Evolutionary conservation across 2,113 vertebrate genomes (phyloP).

Genomic region (Nycticorax nycticorax): DNA sequence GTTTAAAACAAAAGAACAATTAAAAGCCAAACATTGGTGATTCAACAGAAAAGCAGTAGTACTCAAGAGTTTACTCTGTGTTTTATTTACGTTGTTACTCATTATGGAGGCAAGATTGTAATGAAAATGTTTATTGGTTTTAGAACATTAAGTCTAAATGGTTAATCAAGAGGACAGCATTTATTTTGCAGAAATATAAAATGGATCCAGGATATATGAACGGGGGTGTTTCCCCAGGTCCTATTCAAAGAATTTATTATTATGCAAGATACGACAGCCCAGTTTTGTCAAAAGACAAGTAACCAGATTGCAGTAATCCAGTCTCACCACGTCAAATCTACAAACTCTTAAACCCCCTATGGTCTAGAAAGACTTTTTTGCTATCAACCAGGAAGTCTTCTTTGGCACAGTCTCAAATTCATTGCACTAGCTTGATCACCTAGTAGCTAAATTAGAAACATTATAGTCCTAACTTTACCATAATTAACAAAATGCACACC

Average conservation of each 20-base stretch:
- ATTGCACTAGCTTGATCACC: background rate
- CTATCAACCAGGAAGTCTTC: accelerated
- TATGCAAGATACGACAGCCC: background rate
- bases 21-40: background rate
- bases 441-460: background rate
- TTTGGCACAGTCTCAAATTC: background rate
- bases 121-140: background rate
- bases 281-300: background rate
- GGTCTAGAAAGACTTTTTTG: background rate
- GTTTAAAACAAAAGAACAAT: background rate
- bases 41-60: background rate
- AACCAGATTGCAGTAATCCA: background rate
- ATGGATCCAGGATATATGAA: background rate
- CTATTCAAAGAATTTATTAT: background rate
- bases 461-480: background rate
- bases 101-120: background rate
- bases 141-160: background rate
- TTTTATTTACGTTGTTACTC: background rate
- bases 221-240: background rate
- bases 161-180: background rate
- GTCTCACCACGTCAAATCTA: background rate
- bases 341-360: background rate
- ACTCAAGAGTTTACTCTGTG: background rate
- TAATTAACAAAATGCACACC: background rate
- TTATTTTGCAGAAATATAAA: background rate